Evolutionary conservation across 2,113 vertebrate species (phyloP), one percentile per base, ranked within the genome.

Genomic region (Centropus bengalensis): DNA sequence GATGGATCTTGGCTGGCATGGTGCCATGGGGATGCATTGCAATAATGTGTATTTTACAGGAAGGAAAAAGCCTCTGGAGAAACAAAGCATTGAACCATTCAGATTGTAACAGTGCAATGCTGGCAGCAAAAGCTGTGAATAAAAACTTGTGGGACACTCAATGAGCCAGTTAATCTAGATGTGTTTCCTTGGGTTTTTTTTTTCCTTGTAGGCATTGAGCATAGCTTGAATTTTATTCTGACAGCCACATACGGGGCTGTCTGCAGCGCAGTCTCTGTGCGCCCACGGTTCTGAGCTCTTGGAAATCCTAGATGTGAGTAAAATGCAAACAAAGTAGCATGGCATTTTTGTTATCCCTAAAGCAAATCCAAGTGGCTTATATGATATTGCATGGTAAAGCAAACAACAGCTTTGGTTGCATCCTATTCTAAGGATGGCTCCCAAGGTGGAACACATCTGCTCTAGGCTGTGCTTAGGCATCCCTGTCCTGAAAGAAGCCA

Each of bases 181-280:
- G 88, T 22, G 93, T 97, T 97, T 97, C 87, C 93, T 97, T 88
- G 88, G 92, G 91, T 97, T 94, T 92, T 71, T 94, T 92, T 71
- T 98, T 96, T 94, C 86, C 74, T 95, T 44, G 4, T 93, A 85
- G 81, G 82, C 84, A 95, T 38, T 77, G 77, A 94, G 85, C 84
- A 86, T 76, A 91, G 77, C 89, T 45, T 94, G 87, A 94, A 77
- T 97, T 76, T 92, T 91, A 47, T 51, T 81, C 52, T 16, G 91
- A 76, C 64, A 82, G 95, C 89, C 80, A 89, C 91, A 56, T 9
- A 89, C 86, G 36, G 86, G 68, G 67, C 86, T 85, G 66, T 84
- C 85, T 79, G 86, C 51, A 71, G 84, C 66, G 78, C 63, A 67
- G 83, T 8, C 1, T 75, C 77, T 94, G 85, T 7, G 1, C 86